These are phyloP conservation scores for Grantiella picta DNA, from an alignment of 2,113 vertebrate genomes.

Conservation along the genomic window DNA sequence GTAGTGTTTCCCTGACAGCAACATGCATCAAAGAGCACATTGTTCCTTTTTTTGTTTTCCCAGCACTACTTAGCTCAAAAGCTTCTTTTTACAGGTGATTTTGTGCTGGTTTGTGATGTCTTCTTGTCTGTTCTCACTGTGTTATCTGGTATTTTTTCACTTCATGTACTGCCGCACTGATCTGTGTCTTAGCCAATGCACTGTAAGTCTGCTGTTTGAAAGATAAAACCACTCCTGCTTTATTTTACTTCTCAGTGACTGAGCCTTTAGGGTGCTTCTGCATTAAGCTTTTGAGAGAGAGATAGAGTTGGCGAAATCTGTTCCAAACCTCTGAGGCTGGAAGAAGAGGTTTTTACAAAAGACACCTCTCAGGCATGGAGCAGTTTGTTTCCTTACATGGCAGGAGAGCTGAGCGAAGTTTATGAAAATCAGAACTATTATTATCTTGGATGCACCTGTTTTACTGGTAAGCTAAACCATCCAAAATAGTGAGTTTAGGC, in stretches of 20 bases:
- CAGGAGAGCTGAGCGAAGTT: not conserved
- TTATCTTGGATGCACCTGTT: slow-evolving; percentile 13
- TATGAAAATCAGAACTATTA: not conserved
- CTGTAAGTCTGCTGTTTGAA: not conserved
- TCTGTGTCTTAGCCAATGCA: not conserved
- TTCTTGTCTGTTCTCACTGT: not conserved
- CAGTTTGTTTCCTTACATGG: not conserved
- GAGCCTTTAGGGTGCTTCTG: not conserved
- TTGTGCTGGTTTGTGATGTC: not conserved
- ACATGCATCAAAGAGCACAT: not conserved
- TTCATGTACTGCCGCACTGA: fast-evolving
- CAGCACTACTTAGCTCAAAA: not conserved
- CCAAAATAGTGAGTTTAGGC: not conserved
- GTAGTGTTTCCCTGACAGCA: not conserved
- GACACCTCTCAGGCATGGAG: not conserved
- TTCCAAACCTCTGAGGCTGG: not conserved
- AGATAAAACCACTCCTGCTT: not conserved
- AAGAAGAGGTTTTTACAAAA: not conserved
- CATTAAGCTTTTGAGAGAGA: not conserved
- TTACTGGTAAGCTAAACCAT: not conserved
- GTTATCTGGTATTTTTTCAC: fast-evolving
- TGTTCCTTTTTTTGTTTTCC: not conserved
- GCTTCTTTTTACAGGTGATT: not conserved
- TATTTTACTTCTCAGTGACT: not conserved
- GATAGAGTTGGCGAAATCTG: not conserved